Evolutionary conservation across 2,888 invertebrate species (phyloP), one percentile per base, ranked within the genome.

Genomic region (Drosophila conformis): DNA sequence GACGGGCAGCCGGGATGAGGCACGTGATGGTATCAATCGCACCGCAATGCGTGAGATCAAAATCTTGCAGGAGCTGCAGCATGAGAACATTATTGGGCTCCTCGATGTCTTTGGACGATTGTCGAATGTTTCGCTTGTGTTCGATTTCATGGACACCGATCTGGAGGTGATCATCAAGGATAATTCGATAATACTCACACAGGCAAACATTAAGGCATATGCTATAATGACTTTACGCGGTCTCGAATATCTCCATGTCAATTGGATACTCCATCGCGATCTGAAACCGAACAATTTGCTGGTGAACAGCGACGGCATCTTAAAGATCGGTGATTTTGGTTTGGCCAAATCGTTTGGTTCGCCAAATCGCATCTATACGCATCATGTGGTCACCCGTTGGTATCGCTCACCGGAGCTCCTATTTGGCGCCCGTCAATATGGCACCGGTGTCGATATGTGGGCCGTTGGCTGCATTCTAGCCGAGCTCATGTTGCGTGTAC

Each of bases 131-230:
- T 99, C 99, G 27, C 94, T 99, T 67, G 99, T 99, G 0, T 99
- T 99, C 94, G 99, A 99, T 93, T 99, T 99, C 91, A 99, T 99
- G 99, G 99, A 99, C 91, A 99, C 99, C 40, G 99, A 99, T 94
- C 94, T 99, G 86, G 99, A 99, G 95, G 97, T 98, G 80, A 96
- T 98, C 82, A 96, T 98, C 82, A 97, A 97, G 93, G 99, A 99
- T 91, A 95, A 94, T 73, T 96, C 95, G 83, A 97, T 99, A 87
- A 97, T 99, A 69, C 94, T 99, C 66, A 97, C 98, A 18, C 96
- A 98, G 51, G 96, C 97, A 3, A 98, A 99, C 94, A 97, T 99
- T 64, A 99, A 99, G 93, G 95, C 99, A 0, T 99, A 99, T 91
- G 96, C 96, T 92, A 95, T 99, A 63, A 99, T 99, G 96, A 99